phyloP scores from a whole-genome alignment of 2,888 invertebrate species.

The Sialis lutaria region DNA sequence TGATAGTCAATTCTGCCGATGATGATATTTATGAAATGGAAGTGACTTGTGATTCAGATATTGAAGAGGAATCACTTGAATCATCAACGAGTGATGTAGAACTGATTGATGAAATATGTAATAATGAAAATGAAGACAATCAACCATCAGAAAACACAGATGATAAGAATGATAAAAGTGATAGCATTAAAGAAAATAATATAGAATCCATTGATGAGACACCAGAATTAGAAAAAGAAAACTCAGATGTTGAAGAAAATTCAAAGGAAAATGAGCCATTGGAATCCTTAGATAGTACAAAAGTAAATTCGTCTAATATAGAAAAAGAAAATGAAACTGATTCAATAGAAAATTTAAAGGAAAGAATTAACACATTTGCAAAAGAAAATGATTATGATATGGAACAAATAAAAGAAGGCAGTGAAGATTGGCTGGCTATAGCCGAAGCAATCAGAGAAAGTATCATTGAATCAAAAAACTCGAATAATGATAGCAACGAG shows the following conservation, averaged over 20 bases:
- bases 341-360: neutral
- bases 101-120: constrained; percentile 7
- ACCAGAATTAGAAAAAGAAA: neutral
- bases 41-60: constrained; percentile 7
- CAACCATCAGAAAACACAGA: constrained; percentile 1
- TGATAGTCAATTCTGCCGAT: neutral
- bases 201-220: neutral
- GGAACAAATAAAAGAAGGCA: too few species aligned
- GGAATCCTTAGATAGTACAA: neutral
- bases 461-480: constrained; percentile 1
- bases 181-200: constrained; percentile 5
- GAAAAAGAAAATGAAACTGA: constrained; percentile 1
- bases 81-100: constrained; percentile 10
- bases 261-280: neutral
- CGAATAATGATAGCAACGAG: constrained; percentile 6
- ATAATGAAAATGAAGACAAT: neutral
- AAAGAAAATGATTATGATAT: too few species aligned
- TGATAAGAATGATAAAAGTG: constrained; percentile 3
- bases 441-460: constrained; percentile 5
- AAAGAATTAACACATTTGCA: too few species aligned
- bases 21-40: constrained; percentile 9
- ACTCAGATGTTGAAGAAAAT: neutral
- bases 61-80: constrained; percentile 6
- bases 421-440: constrained; percentile 4
- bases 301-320: neutral